Evolutionary conservation across 2,113 vertebrate species (phyloP).

Genomic region (Nyctibius bracteatus): DNA sequence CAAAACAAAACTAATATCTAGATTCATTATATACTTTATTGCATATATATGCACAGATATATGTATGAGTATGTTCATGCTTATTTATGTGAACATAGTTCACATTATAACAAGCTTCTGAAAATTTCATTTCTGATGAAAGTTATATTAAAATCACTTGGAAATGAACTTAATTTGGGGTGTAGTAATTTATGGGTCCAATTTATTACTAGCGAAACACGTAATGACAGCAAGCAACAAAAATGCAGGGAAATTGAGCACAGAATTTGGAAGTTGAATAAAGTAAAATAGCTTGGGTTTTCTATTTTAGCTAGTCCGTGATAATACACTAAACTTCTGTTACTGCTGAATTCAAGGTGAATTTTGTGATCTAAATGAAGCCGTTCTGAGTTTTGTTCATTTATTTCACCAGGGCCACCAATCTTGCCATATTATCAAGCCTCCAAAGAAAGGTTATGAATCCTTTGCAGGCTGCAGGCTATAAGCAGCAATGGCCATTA

Average conservation of each 20-base stretch:
- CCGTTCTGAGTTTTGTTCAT: not conserved
- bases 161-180: not conserved
- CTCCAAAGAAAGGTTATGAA: not conserved
- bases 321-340: not conserved
- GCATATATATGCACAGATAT: not conserved
- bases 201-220: not conserved
- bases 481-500: not conserved
- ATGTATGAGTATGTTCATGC: not conserved
- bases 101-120: not conserved
- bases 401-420: not conserved
- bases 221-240: not conserved
- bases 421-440: not conserved
- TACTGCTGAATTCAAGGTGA: not conserved
- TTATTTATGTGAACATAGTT: not conserved
- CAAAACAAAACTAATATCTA: constrained; percentile 10
- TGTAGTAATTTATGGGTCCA: not conserved
- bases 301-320: not conserved
- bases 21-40: not conserved
- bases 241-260: not conserved
- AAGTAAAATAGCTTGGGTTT: not conserved
- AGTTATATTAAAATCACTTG: not conserved
- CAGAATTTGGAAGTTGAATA: not conserved
- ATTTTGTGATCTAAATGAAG: not conserved
- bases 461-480: not conserved
- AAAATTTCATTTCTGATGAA: not conserved